These are phyloP conservation scores for Panulirus ornatus DNA, from an alignment of 1,140 invertebrate species.

Conservation along the genomic window DNA sequence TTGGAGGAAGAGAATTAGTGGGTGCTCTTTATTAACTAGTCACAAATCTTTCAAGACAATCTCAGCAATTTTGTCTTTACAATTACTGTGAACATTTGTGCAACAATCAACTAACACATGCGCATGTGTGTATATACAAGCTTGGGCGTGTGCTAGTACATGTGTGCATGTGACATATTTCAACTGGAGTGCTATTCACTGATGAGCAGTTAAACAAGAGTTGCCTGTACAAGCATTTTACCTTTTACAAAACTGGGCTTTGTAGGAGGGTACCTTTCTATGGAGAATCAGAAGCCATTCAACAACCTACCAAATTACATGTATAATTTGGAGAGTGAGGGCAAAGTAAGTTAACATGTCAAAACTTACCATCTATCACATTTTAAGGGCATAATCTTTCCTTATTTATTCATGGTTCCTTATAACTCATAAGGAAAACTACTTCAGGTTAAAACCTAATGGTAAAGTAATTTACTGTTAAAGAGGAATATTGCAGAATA, in stretches of 20 bases:
- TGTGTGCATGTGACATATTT: too few species aligned
- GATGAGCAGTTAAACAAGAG: too few species aligned
- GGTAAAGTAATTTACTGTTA: too few species aligned
- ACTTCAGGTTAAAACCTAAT: background rate
- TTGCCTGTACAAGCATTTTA: constrained; percentile 15
- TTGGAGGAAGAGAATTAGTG: too few species aligned
- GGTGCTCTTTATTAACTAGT: too few species aligned
- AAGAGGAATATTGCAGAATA: constrained; percentile 22
- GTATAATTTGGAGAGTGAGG: constrained; percentile 55
- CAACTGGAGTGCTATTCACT: too few species aligned
- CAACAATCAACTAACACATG: too few species aligned
- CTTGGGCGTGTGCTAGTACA: too few species aligned
- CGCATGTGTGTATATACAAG: too few species aligned
- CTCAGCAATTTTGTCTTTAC: too few species aligned
- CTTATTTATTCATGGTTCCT: background rate
- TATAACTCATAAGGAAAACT: background rate
- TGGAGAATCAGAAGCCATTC: background rate
- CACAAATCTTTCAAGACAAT: too few species aligned
- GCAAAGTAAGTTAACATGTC: background rate
- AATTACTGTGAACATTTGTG: too few species aligned
- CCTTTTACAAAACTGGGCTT: background rate
- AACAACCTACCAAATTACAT: constrained; percentile 57
- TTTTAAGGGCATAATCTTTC: constrained; percentile 2
- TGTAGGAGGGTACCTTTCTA: background rate
- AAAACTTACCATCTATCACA: constrained; percentile 11